Base-by-base conservation (phyloP, 2,797 vertebrate genomes). In the Brachymystax lenok region DNA sequence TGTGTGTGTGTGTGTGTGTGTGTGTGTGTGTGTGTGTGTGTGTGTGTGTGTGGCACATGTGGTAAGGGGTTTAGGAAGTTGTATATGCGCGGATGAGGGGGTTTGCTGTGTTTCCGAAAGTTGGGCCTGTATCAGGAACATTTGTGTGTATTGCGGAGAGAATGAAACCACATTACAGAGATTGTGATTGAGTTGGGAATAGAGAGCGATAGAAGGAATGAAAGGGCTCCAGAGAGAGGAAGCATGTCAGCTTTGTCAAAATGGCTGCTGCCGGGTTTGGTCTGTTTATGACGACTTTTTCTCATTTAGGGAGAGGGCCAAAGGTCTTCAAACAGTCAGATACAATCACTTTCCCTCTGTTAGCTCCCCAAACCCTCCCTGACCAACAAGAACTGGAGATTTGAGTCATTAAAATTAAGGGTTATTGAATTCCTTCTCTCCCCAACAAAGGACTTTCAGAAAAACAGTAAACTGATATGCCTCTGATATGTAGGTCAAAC, bases 121-220 rank as follows among this genome's bases (percentile, higher is more conserved):
- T 82, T 79, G 86, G 80, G 79, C 79, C 78, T 75, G 76, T 73
- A 82, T 82, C 81, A 80, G 83, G 76, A 78, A 76, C 80, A 68
- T 16, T 68, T 70, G 40, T 46, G 69, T n/a, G 46, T 51, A 46
- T 35, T 52, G 30, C 17, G 54, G 52, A 61, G 54, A 40, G 61
- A 66, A 35, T 56, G 50, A 75, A 83, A 82, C 82, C 83, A 83
- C 86, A 87, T 80, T 83, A 87, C 82, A 87, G 74, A 79, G 75
- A 77, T 71, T 76, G 77, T 83, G 80, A 79, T 85, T 73, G 74
- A 86, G 71, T 71, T 82, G 24, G 77, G 71, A 78, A 79, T 74
- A 63, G 76, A 74, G 70, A 82, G 71, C 40, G 54, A 83, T 74
- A 83, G 79, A 79, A 79, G 74, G 52, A 19, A 78, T 79, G 78